Evolutionary conservation across 2,888 invertebrate species (phyloP).

Genomic region (Drosophila pegasa): DNA sequence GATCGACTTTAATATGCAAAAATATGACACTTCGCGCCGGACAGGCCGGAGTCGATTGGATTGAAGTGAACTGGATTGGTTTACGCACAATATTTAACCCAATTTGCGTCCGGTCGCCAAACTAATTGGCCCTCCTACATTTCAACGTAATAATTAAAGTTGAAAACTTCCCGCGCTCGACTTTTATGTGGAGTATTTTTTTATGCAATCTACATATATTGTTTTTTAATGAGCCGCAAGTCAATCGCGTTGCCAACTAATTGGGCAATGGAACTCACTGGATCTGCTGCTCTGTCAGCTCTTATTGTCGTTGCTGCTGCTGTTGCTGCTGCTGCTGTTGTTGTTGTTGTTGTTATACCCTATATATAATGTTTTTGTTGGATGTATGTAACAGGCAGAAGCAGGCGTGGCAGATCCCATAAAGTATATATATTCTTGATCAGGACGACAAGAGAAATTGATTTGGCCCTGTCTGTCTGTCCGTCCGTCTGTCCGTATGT

Average conservation of each 20-base stretch:
- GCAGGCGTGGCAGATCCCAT: too few relatives aligned
- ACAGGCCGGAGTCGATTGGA: not conserved
- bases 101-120: slow-evolving; percentile 45
- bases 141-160: slow-evolving; percentile 67
- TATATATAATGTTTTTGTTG: too few relatives aligned
- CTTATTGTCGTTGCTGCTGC: slow-evolving; percentile 1
- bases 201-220: slow-evolving; percentile 76
- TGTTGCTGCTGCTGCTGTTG: not conserved
- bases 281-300: slow-evolving; percentile 7
- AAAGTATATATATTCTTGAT: too few relatives aligned
- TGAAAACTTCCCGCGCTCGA: slow-evolving; percentile 42
- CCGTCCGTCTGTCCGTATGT: too few relatives aligned
- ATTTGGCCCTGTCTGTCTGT: too few relatives aligned
- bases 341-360: not conserved
- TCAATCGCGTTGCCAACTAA: slow-evolving; percentile 74
- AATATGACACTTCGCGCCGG: slow-evolving; percentile 51
- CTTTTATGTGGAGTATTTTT: slow-evolving; percentile 37
- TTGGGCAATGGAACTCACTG: slow-evolving; percentile 61
- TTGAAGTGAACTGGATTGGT: slow-evolving; percentile 23
- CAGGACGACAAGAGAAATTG: too few relatives aligned
- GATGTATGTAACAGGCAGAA: too few relatives aligned
- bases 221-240: slow-evolving; percentile 80
- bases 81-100: slow-evolving; percentile 44
- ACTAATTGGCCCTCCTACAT: slow-evolving; percentile 68
- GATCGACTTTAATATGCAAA: slow-evolving; percentile 51